Evolutionary conservation across 2,113 vertebrate genomes (phyloP), one percentile per base, ranked within the genome.

Genomic region (Chloebia gouldiae): DNA sequence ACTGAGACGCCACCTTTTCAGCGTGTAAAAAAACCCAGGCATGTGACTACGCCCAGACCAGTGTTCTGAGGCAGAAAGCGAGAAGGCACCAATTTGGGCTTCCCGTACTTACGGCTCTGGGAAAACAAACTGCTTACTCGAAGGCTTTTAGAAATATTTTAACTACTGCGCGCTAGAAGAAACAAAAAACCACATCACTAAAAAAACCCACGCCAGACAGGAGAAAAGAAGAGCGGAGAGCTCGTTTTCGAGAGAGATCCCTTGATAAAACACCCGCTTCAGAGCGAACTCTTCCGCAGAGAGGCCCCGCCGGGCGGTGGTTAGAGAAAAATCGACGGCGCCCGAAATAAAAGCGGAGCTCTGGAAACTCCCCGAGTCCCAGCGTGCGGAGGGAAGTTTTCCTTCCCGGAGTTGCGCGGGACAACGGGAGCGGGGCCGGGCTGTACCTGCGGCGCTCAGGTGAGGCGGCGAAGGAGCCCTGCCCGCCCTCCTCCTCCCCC

Each of bases 31-130:
- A 81, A 63, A 7, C 68, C 39, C 65, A 73, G 64, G 8, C 82
- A 64, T 69, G 93, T 90, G 94, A 76, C 96, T 88, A 42, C 6
- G 33, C 91, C 88, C 93, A 79, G 91, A 53, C 27, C 3, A 44
- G 70, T 39, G 94, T 51, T 86, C 69, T 7, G 30, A 77, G 60
- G 81, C 81, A 47, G 53, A 73, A 72, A 73, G 79, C 59, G 27
- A 60, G 37, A 50, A 88, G 45, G 72, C 80, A 56, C 61, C 40
- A 70, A 71, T 66, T 77, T 66, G 83, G 84, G 80, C 83, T 92
- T 76, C 86, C 92, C 33, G 9, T 30, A 56, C 53, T 64, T 61
- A 69, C 10, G 35, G 60, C 51, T 94, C 28, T 4, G 68, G 20
- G 59, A 77, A 90, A 83, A 75, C 70, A 70, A 69, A 59, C 63